These are phyloP conservation scores for Epinephelus malabaricus DNA, from an alignment of 2,797 vertebrate species.

Conservation along the genomic window DNA sequence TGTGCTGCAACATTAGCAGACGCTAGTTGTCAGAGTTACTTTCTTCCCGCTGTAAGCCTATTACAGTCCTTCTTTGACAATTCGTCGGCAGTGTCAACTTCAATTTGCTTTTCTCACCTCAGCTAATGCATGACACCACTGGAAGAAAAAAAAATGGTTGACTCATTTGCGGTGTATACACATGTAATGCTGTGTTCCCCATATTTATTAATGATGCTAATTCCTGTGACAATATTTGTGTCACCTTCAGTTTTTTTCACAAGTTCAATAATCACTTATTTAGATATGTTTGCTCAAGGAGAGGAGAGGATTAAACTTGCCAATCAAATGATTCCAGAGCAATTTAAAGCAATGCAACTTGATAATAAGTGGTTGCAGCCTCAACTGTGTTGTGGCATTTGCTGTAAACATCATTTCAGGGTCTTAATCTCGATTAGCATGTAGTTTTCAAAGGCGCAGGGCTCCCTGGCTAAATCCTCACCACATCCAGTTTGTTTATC, in stretches of 20 bases:
- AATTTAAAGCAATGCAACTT: slow-evolving; percentile 26
- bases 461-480: slow-evolving; percentile 49
- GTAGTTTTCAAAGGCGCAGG: slow-evolving; percentile 27
- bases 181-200: slow-evolving; percentile 36
- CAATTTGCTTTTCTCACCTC: slow-evolving; percentile 60
- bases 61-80: slow-evolving; percentile 49
- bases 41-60: slow-evolving; percentile 46
- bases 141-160: slow-evolving; percentile 13
- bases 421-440: slow-evolving; percentile 56
- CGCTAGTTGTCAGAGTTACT: slow-evolving; percentile 55
- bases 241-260: neutral
- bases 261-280: slow-evolving; percentile 18
- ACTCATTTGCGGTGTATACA: slow-evolving; percentile 26
- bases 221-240: slow-evolving; percentile 27
- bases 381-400: slow-evolving; percentile 39
- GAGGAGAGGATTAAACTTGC: slow-evolving; percentile 48
- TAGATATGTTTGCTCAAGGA: slow-evolving; percentile 40
- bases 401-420: slow-evolving; percentile 46
- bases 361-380: slow-evolving; percentile 35
- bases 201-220: slow-evolving; percentile 42
- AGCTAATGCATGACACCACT: slow-evolving; percentile 14
- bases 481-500: slow-evolving; percentile 58
- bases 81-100: slow-evolving; percentile 35
- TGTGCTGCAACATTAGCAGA: slow-evolving; percentile 42
- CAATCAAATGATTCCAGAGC: slow-evolving; percentile 31